Base-by-base conservation (phyloP, 2,888 invertebrate genomes). In the Drosophila suboccidentalis region DNA sequence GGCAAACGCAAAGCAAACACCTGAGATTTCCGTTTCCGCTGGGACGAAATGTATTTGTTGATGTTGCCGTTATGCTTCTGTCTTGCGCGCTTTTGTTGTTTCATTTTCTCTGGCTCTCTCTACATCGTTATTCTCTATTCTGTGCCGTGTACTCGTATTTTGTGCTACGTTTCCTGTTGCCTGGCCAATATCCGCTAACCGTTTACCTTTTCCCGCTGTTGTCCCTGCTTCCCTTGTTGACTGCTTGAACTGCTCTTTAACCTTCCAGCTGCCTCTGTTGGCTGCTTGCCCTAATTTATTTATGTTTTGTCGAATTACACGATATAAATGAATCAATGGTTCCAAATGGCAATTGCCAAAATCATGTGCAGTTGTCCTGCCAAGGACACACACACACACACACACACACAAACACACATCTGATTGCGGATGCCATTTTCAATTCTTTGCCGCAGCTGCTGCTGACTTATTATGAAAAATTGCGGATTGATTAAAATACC, bases 281-380 rank as follows among this genome's bases (percentile, higher is more conserved):
- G 17, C 39, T 26, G 67, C 61, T 44, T 41, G 64, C 50, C 60
- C 87, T 90, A 89, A 85, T 85, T 90, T 85, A 85, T 85, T 85
- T 85, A 85, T 88, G 87, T 87, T 89, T 87, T 89, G 84, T 80
- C 90, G 90, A 85, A 85, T 85, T 85, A 88, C 70, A 82, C 84
- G 71, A 80, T 84, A 89, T 80, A 88, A 90, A 86, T 89, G 84
- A 88, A 85, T 85, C 90, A 90, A 86, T 86, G 62, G 61, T 61
- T 59, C 63, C 71, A 57, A 57, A 64, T 58, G 61, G 47, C 71
- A 65, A 69, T 65, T 78, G 57, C 54, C 73, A 32, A 75, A 70
- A 54, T 55, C 57, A 65, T 72, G 39, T 69, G 53, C 50, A 17
- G 36, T 29, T 32, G 29, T 41, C 38, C 46, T 61, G 58, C 51